Conservation (phyloP, 1,140 invertebrate genomes). For the Philotrypesis tridentata region DNA sequence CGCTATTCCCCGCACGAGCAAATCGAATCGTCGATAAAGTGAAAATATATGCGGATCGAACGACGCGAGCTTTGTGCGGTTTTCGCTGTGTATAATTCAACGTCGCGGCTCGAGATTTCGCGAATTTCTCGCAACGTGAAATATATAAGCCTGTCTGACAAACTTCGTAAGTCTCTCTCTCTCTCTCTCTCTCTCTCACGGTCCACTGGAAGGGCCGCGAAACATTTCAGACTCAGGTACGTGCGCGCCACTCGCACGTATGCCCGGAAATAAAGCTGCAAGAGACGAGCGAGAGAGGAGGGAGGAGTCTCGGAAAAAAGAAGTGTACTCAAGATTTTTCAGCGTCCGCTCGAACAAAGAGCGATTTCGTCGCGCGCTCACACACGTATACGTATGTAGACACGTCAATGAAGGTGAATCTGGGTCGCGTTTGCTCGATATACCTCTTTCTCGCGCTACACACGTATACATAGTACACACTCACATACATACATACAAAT, state of each 20-base stretch:
- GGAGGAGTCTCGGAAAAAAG: neutral
- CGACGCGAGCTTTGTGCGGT: too few species aligned
- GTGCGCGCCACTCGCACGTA: too few species aligned
- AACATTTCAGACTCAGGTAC: neutral
- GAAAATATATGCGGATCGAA: too few species aligned
- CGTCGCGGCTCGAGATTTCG: too few species aligned
- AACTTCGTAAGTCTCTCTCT: too few species aligned
- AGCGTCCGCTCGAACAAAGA: neutral
- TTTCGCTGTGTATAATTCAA: too few species aligned
- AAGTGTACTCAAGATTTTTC: slow-evolving; percentile 19
- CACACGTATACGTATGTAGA: neutral
- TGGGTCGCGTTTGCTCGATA: slow-evolving; percentile 42
- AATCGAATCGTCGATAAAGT: too few species aligned
- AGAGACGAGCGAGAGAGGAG: neutral
- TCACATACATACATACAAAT: slow-evolving; percentile 8
- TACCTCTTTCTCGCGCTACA: neutral
- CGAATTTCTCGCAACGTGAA: too few species aligned
- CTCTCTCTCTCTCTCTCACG: too few species aligned
- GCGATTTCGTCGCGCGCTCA: neutral
- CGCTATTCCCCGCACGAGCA: too few species aligned
- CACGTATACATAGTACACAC: too few species aligned
- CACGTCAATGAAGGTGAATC: slow-evolving; percentile 32
- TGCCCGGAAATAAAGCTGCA: neutral
- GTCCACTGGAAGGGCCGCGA: neutral
- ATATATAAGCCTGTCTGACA: too few species aligned